Base-by-base conservation (phyloP, 35 echinoderm and acorn worm species). In the Heliocidaris tuberculata region DNA sequence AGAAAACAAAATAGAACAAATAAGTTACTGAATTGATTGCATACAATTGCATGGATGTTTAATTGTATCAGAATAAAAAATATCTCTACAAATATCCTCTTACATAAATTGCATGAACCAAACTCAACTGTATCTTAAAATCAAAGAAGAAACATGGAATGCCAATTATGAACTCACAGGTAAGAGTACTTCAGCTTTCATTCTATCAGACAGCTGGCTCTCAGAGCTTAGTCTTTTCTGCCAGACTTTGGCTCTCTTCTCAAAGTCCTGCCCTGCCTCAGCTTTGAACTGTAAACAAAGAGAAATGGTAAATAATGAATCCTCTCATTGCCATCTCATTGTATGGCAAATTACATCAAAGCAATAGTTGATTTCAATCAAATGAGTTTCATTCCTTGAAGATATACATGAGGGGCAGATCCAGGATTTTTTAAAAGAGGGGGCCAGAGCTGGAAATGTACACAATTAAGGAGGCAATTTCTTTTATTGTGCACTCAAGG, bases 161-260 rank as follows among this genome's bases (percentile, higher is more conserved):
- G 47, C 4, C 4, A 42, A 48, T n/a, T 0, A 48, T 88, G 6
- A 56, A 93, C 48, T 93, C 50, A 93, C 91, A 27, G 91, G 91
- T 59, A 59, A 48, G 24, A 93, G 50, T 59, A 93, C 13, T 59
- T 93, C 91, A 24, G 91, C 91, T 48, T 93, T 93, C 91, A 93
- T 49, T 31, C 91, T 49, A n/a, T 93, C 91, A 30, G 91, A 31
- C 21, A 93, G 30, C 29, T 59, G 91, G 4, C 30, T 30, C 17
- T 93, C 48, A 13, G 50, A n/a, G 48, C 21, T n/a, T 93, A 59
- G 48, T 93, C 91, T 93, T 93, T 16, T 54, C 50, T 93, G 31
- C 91, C 91, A 93, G 21, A 93, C 91, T 59, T 59, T 93, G 13
- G 48, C 91, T 52, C 47, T 49, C 91, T 93, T 93, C 50, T 52